phyloP scores from a whole-genome alignment of 2,113 vertebrate genomes.

The Cyanoderma ruficeps region DNA sequence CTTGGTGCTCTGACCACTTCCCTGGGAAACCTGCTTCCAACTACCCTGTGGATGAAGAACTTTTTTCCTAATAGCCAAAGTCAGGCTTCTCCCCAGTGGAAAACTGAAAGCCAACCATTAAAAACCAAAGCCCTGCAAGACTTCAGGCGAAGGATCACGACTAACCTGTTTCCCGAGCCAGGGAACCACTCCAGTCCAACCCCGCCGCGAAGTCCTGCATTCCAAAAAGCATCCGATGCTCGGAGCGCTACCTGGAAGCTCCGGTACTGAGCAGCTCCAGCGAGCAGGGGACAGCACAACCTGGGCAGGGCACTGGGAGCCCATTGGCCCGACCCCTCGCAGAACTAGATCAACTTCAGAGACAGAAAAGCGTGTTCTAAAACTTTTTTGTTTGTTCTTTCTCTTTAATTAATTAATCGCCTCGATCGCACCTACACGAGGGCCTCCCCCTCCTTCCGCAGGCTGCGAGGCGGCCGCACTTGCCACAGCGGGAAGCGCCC shows the following conservation, averaged over 20 bases:
- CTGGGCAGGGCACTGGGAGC: neutral
- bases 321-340: neutral
- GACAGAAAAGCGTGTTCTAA: too few relatives aligned
- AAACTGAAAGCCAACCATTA: neutral
- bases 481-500: neutral
- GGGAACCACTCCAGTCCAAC: rapidly evolving
- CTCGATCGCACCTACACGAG: neutral
- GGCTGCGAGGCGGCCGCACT: neutral
- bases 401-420: too few relatives aligned
- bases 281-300: rapidly evolving
- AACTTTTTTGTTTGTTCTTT: neutral
- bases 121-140: neutral
- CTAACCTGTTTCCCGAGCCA: neutral
- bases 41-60: neutral
- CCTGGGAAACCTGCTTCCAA: neutral
- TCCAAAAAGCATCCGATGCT: rapidly evolving
- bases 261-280: neutral
- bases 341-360: neutral
- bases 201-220: neutral
- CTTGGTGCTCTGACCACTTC: neutral
- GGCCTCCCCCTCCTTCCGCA: neutral
- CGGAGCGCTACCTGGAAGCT: neutral
- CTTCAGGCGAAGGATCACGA: neutral
- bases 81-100: rapidly evolving
- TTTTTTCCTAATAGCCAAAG: neutral